Evolutionary conservation across 2,113 vertebrate genomes (phyloP).

Genomic region (Casuarius casuarius): DNA sequence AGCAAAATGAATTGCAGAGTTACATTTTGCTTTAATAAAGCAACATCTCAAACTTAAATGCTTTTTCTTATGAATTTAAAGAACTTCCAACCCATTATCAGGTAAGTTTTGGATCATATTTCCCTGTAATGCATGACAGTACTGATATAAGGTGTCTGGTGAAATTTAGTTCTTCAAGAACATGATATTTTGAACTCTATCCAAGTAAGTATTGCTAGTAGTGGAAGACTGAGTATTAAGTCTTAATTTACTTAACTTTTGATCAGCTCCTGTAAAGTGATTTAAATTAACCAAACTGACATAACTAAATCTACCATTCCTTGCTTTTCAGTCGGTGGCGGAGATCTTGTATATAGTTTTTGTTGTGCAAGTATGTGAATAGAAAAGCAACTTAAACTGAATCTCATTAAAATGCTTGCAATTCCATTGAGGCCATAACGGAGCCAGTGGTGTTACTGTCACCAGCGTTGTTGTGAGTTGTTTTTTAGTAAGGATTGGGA

Average conservation of each 20-base stretch:
- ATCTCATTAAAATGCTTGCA: conserved; percentile 30
- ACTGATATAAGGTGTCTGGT: neutral
- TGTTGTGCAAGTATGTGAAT: conserved; percentile 45
- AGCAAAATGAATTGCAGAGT: neutral
- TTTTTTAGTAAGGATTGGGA: neutral
- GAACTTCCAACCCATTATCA: neutral
- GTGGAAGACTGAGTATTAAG: neutral
- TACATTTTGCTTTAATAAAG: neutral
- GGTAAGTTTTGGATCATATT: neutral
- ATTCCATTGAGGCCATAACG: conserved; percentile 15
- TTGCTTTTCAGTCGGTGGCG: neutral
- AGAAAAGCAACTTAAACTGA: conserved; percentile 21
- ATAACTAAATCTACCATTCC: neutral
- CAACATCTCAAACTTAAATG: neutral
- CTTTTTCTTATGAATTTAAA: neutral
- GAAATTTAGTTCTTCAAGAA: neutral
- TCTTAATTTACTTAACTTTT: neutral
- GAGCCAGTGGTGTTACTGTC: conserved; percentile 13
- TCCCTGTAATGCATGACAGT: neutral
- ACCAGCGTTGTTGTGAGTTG: neutral
- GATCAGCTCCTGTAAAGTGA: neutral
- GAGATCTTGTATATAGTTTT: conserved; percentile 19
- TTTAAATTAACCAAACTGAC: neutral
- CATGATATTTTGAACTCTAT: neutral
- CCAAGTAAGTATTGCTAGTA: neutral